phyloP scores from a whole-genome alignment of 2,797 vertebrate genomes.

The Leptatherina wallacei region DNA sequence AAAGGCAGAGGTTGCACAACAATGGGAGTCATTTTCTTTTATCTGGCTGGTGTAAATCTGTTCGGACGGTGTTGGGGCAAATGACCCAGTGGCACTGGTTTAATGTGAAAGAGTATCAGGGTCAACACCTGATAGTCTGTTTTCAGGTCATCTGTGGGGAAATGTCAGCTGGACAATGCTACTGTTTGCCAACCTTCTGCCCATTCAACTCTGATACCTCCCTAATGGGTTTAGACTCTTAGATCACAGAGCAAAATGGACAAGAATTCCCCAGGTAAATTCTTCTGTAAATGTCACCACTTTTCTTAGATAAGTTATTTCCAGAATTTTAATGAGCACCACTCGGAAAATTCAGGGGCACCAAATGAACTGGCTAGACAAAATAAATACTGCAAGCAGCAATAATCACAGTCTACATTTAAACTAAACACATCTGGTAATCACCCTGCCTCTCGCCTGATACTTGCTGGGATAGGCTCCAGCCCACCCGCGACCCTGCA shows the following conservation, averaged over 20 bases:
- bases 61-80: slow-evolving; percentile 34
- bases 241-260: slow-evolving; percentile 45
- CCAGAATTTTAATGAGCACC: background rate
- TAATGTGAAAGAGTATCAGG: slow-evolving; percentile 66
- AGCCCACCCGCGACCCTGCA: no score
- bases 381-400: background rate
- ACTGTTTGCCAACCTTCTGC: slow-evolving; percentile 65
- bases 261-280: slow-evolving; percentile 26
- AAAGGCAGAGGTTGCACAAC: slow-evolving; percentile 54
- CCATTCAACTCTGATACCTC: slow-evolving; percentile 58
- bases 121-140: slow-evolving; percentile 71
- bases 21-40: slow-evolving; percentile 47
- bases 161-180: slow-evolving; percentile 76
- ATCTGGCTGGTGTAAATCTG: slow-evolving; percentile 45
- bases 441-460: no score
- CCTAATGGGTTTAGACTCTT: slow-evolving; percentile 60
- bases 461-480: no score
- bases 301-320: background rate
- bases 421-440: no score
- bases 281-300: slow-evolving; percentile 33
- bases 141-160: slow-evolving; percentile 54
- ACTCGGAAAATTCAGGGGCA: background rate
- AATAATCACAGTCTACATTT: background rate
- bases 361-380: background rate
- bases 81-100: slow-evolving; percentile 50